Evolutionary conservation across 1,140 invertebrate species (phyloP).

Genomic region (Aphaenogaster ashmeadi): DNA sequence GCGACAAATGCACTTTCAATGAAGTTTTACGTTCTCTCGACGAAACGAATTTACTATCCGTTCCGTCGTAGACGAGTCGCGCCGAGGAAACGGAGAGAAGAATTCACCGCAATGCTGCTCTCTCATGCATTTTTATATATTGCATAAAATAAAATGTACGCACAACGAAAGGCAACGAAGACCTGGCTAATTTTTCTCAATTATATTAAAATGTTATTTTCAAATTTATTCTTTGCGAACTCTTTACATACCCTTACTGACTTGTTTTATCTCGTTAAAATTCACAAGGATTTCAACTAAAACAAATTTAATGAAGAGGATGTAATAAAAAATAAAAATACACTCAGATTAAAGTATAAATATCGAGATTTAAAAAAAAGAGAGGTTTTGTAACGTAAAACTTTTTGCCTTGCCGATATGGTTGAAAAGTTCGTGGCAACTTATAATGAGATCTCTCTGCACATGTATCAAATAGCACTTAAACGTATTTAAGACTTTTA

Average conservation of each 20-base stretch:
- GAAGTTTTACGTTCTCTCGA: slow-evolving; percentile 60
- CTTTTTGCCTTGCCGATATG: slow-evolving; percentile 4
- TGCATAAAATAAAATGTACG: slow-evolving; percentile 17
- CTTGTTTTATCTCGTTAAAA: not conserved
- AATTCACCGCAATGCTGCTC: not conserved
- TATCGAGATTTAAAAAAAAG: not conserved
- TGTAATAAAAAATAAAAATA: not conserved
- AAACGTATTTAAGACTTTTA: slow-evolving; percentile 40
- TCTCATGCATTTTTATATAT: not conserved
- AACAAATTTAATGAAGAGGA: not conserved
- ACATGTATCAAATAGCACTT: slow-evolving; percentile 36
- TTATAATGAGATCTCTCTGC: slow-evolving; percentile 57
- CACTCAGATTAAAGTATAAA: not conserved
- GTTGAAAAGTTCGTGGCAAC: slow-evolving; percentile 41
- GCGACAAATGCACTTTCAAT: slow-evolving; percentile 53
- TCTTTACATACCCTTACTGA: not conserved
- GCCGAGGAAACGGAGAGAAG: not conserved
- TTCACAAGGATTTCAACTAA: not conserved
- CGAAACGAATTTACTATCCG: slow-evolving; percentile 52
- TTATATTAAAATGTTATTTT: not conserved
- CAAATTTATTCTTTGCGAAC: not conserved
- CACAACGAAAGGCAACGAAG: not conserved
- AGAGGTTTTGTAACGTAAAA: not conserved
- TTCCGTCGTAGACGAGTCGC: slow-evolving; percentile 2
- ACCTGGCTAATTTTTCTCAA: slow-evolving; percentile 2